Base-by-base conservation (phyloP, 2,888 invertebrate genomes). In the Synanthedon vespiformis region DNA sequence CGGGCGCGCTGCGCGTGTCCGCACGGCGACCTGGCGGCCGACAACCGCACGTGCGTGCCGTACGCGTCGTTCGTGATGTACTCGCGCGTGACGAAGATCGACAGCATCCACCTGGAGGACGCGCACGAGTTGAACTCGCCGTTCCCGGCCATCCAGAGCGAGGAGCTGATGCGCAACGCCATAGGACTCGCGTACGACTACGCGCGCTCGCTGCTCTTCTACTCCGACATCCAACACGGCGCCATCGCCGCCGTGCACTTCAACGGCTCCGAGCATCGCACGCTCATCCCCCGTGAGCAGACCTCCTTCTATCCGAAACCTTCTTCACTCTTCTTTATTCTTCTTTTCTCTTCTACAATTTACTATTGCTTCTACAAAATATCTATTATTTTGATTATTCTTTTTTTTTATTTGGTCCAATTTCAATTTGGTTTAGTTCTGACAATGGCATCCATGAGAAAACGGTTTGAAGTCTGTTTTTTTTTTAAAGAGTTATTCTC, bases 151-250 rank as follows among this genome's bases (percentile, higher is more conserved):
- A 93, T 96, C 53, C 89, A 91, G 57, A 91, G 93, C 69, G 79
- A 77, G 56, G 91, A 92, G 4, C 80, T 90, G 64, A 92, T 96
- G 90, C 89, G 94, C 54, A 96, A 96, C 82, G 95, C 94, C 8
- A 95, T 96, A 65, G 95, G 94, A 18, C 87, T 97, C 52, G 90
- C 94, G 1, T 95, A 92, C 77, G 94, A 95, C 81, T 95, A 93
- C 77, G 79, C 83, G 55, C 82, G 84, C 40, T 88, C 90, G 61
- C 83, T 91, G 51, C 84, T 96, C 51, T 96, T 94, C 85, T 97
- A 95, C 84, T 96, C 96, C 0, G 96, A 96, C 79, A 95, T 96
- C 57, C 95, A 95, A 73, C 89, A 92, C 67, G 95, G 95, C 54
- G 91, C 94, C 60, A 95, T 97, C 68, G 93, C 94, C 80, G 89